Base-by-base conservation (phyloP, 2,113 vertebrate genomes). In the Saccopteryx bilineata region DNA sequence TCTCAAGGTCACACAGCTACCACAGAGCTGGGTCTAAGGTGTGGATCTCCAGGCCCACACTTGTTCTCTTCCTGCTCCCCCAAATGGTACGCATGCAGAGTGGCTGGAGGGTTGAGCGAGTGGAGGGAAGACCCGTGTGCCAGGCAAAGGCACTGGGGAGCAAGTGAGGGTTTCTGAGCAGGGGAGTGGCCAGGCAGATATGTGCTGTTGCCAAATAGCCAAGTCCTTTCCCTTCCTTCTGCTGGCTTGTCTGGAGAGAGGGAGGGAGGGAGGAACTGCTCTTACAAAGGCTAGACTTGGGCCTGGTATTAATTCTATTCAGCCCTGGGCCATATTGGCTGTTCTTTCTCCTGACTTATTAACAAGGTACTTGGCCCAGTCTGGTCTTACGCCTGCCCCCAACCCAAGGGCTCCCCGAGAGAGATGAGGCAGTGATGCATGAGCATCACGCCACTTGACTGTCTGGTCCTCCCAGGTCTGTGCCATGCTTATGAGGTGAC, bases 41-140 rank as follows among this genome's bases (percentile, higher is more conserved):
- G 54, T 11, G 31, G 90, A 28, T 13, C 18, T 80, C 54, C n/a
- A 23, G 21, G 18, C 14, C 58, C 15, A 23, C n/a, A 9, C 17
- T 19, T 24, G 2, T 71, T 75, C 72, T 56, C 72, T 71, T 23
- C n/a, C n/a, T 24, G 5, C 39, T 61, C 58, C 21, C 14, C 15
- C 31, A 52, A 33, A 13, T 17, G 26, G 28, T 2, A 6, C 9
- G 33, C 6, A 2, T 5, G 21, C 9, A 18, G 61, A 33, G 33
- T 6, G 39, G 12, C 72, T 18, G 31, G 1, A 18, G 23, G 19
- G 5, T 24, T 5, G 0, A 68, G 46, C 9, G 4, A 33, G 26
- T 0, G 5, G 39, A 48, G 21, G 4, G 24, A 61, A 5, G 39
- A 3, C 21, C 14, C 6, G 5, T 0, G 9, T 50, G 9, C 14